These are phyloP conservation scores for Brachyptera putata DNA, from an alignment of 2,888 invertebrate species.

Conservation along the genomic window DNA sequence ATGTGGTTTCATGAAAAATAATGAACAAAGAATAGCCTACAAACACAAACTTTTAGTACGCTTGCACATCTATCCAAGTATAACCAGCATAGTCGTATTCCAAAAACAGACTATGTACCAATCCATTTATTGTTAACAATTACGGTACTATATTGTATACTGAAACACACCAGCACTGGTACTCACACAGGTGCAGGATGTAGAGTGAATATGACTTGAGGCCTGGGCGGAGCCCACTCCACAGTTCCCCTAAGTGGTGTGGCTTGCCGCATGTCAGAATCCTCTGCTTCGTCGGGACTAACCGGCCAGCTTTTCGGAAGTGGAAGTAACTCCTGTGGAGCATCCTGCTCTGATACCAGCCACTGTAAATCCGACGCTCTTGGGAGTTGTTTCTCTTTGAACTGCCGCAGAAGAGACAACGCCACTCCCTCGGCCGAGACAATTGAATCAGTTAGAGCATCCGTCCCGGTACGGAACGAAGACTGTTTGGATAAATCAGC, in stretches of 20 bases:
- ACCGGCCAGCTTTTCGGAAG: slow-evolving; percentile 67
- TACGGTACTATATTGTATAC: no score
- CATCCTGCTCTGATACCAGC: slow-evolving; percentile 74
- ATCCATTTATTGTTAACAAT: no score
- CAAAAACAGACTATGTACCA: no score
- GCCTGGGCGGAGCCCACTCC: slow-evolving; percentile 81
- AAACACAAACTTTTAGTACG: no score
- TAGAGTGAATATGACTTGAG: slow-evolving; percentile 76
- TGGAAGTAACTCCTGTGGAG: slow-evolving; percentile 71
- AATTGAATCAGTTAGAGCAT: slow-evolving; percentile 44
- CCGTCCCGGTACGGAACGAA: slow-evolving; percentile 26
- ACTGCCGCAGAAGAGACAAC: slow-evolving; percentile 67
- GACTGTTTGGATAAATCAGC: slow-evolving; percentile 47
- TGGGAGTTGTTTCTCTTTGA: slow-evolving; percentile 70
- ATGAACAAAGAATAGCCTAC: no score
- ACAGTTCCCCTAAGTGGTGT: slow-evolving; percentile 65
- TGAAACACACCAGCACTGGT: no score
- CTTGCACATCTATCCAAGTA: no score
- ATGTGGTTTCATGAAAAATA: no score
- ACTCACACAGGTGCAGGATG: slow-evolving; percentile 65
- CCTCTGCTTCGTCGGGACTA: slow-evolving; percentile 60
- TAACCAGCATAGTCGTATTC: no score
- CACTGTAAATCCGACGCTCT: slow-evolving; percentile 74
- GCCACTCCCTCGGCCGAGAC: slow-evolving; percentile 77
- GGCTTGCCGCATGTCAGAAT: slow-evolving; percentile 42